Evolutionary conservation across 2,113 vertebrate genomes (phyloP), one percentile per base, ranked within the genome.

Genomic region (Rhizomys pruinosus): DNA sequence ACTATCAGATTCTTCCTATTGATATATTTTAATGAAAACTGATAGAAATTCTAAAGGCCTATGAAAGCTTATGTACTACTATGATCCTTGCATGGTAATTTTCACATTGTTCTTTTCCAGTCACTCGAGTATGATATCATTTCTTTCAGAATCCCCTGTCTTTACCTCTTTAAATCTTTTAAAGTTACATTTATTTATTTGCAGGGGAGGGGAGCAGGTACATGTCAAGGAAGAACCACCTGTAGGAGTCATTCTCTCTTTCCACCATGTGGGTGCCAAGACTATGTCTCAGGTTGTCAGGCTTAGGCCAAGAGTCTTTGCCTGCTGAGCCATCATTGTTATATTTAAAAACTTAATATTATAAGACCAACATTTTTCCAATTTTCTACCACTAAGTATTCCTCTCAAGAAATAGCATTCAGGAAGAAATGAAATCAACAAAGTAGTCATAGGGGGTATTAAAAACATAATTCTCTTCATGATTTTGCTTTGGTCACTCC

Each of bases 311-410:
- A 23, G 59, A 7, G 63, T 23, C 23, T 80, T 25, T 42, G 20
- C 37, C 79, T 86, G 15, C 42, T 66, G 37, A 63, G 13, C 73
- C 73, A 22, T 84, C 61, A 89, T 9, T 22, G 27, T 68, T 64
- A 57, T 37, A 34, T 84, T 63, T n/a, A 3, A 84, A 71, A 84
- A 64, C 57, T 27, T 59, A 84, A 34, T 92, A 64, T n/a, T 39
- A 78, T 19, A 68, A n/a, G 63, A 82, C n/a, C n/a, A 25, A 76
- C 71, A 78, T 16, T 57, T 37, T 89, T 91, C 93, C 29, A 69
- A 32, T 57, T 74, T 22, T 13, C 55, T 76, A 44, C 61, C 64
- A 89, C 73, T 82, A 87, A 87, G 22, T n/a, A 47, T 64, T 63
- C 86, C 10, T 93, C 57, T 93, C 74, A 93, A 77, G 8, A 23